Evolutionary conservation across 1,140 invertebrate species (phyloP).

Genomic region (Leptinotarsa texana): DNA sequence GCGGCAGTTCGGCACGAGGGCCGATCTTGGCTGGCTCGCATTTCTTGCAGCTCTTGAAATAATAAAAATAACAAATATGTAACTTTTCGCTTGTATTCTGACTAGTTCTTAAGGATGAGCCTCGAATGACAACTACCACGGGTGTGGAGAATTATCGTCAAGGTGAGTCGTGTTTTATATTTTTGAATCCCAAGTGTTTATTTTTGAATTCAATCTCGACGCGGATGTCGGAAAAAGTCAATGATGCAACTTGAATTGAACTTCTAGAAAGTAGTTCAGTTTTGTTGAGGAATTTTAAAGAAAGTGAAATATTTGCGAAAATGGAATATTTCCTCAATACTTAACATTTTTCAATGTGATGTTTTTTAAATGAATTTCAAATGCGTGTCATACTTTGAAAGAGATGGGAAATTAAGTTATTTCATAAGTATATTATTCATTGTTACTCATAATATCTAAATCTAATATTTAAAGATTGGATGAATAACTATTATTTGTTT

Average conservation of each 20-base stretch:
- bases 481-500: too few species aligned
- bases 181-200: background rate
- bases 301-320: too few species aligned
- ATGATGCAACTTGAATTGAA: background rate
- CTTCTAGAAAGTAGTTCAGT: background rate
- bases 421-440: too few species aligned
- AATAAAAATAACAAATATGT: slow-evolving; percentile 26
- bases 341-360: too few species aligned
- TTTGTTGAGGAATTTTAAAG: too few species aligned
- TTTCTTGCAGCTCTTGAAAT: slow-evolving; percentile 13
- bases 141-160: slow-evolving; percentile 17
- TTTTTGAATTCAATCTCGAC: background rate
- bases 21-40: slow-evolving; percentile 24
- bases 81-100: slow-evolving; percentile 28
- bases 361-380: too few species aligned
- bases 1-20: slow-evolving; percentile 38
- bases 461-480: too few species aligned
- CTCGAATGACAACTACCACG: slow-evolving; percentile 19
- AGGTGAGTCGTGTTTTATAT: slow-evolving; percentile 23
- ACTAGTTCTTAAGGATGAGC: slow-evolving; percentile 28
- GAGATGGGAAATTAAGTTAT: too few species aligned
- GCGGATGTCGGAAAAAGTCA: slow-evolving; percentile 1
- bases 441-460: too few species aligned
- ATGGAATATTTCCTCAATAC: too few species aligned
- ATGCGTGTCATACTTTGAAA: too few species aligned